Percentiles rank a stretch among this genome's conserved stretches.
phyloP scores from a whole-genome alignment of 1,140 invertebrate species.

The Bombyx mori region ASM3026992v2 NC_085116.1:8243501-8244000 shows the following conservation, averaged over 20 bases:
- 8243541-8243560: not conserved
- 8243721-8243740: not conserved
- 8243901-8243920: not conserved
- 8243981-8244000: not conserved
- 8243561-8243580: too few species aligned
- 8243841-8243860: too few species aligned
- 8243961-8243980: not conserved
- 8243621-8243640: slow-evolving; percentile 8
- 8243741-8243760: not conserved
- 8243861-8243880: not conserved
- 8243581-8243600: too few species aligned
- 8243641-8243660: slow-evolving; percentile 14
- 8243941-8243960: slow-evolving; percentile 4
- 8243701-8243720: not conserved
- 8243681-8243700: not conserved
- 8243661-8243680: not conserved
- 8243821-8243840: not conserved
- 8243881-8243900: not conserved
- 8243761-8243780: not conserved
- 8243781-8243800: not conserved
- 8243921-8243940: slow-evolving; percentile 3
- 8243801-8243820: not conserved
- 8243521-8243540: slow-evolving; percentile 1
- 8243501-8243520: not conserved
- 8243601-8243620: not conserved